phyloP scores from a whole-genome alignment of 2,113 vertebrate species.

The Suncus etruscus region DNA sequence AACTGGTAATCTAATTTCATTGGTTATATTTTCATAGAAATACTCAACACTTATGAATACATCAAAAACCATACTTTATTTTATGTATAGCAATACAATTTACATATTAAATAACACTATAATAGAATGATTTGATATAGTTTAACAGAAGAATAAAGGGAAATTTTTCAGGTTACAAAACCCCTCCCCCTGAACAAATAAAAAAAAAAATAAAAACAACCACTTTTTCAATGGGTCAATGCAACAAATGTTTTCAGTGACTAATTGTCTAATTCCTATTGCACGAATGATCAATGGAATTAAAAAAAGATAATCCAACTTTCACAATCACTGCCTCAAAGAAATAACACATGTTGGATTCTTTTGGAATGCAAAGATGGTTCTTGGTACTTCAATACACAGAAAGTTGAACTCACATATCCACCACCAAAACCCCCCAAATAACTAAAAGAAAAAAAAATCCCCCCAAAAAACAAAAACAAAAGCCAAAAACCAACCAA shows the following conservation, averaged over 20 bases:
- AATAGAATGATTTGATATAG: constrained; percentile 98
- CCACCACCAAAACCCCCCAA: constrained; percentile 83
- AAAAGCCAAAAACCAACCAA: constrained; percentile 36
- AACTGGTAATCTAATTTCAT: neutral
- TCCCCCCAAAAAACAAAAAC: neutral
- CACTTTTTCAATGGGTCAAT: constrained; percentile 90
- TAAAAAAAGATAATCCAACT: constrained; percentile 85
- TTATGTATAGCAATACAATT: constrained; percentile 99
- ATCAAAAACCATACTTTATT: constrained; percentile 99
- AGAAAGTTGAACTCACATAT: constrained; percentile 89
- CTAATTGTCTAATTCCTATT: constrained; percentile 91
- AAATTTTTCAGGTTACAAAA: constrained; percentile 93
- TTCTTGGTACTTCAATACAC: constrained; percentile 89
- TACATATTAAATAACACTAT: constrained; percentile 99
- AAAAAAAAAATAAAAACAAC: constrained; percentile 79
- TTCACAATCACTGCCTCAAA: constrained; percentile 95
- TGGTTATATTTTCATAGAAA: constrained; percentile 61
- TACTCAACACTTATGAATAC: constrained; percentile 88
- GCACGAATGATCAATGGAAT: constrained; percentile 91
- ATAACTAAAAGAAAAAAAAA: neutral
- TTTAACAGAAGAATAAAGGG: constrained; percentile 93
- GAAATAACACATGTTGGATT: constrained; percentile 88
- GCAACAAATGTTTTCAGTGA: constrained; percentile 89
- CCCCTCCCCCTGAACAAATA: constrained; percentile 83
- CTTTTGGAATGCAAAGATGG: constrained; percentile 89